These are phyloP conservation scores for Coenonympha arcania DNA, from an alignment of 2,888 invertebrate genomes.

Conservation along the genomic window DNA sequence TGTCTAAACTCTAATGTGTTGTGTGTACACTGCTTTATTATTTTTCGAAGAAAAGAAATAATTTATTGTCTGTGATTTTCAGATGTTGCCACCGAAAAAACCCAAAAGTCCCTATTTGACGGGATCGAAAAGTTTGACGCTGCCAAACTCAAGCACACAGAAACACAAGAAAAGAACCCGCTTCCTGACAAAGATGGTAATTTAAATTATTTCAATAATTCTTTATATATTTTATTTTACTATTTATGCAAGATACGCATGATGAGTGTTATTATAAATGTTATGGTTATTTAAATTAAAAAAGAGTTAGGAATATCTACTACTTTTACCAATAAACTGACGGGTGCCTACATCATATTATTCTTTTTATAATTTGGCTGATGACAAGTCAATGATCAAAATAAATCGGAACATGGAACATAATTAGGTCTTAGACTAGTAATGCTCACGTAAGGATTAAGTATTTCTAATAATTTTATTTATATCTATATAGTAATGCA, in stretches of 20 bases:
- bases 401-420: too few relatives aligned
- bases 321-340: too few relatives aligned
- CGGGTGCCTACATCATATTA: too few relatives aligned
- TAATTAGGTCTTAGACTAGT: too few relatives aligned
- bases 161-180: slow-evolving; percentile 93
- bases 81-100: slow-evolving; percentile 93
- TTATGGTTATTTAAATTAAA: too few relatives aligned
- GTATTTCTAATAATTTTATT: too few relatives aligned
- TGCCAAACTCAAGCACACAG: slow-evolving; percentile 88
- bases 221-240: too few relatives aligned
- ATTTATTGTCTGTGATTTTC: slow-evolving; percentile 44
- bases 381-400: too few relatives aligned
- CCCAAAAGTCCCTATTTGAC: slow-evolving; percentile 85
- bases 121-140: slow-evolving; percentile 91
- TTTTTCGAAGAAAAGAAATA: neutral
- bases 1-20: neutral
- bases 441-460: too few relatives aligned
- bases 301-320: too few relatives aligned
- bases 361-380: too few relatives aligned
- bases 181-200: slow-evolving; percentile 95
- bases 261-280: slow-evolving; percentile 4
- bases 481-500: too few relatives aligned
- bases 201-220: slow-evolving; percentile 9
- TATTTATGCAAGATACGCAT: neutral
- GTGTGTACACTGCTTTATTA: neutral